Base-by-base conservation (phyloP, 2,113 vertebrate species). In the Apaloderma vittatum region DNA sequence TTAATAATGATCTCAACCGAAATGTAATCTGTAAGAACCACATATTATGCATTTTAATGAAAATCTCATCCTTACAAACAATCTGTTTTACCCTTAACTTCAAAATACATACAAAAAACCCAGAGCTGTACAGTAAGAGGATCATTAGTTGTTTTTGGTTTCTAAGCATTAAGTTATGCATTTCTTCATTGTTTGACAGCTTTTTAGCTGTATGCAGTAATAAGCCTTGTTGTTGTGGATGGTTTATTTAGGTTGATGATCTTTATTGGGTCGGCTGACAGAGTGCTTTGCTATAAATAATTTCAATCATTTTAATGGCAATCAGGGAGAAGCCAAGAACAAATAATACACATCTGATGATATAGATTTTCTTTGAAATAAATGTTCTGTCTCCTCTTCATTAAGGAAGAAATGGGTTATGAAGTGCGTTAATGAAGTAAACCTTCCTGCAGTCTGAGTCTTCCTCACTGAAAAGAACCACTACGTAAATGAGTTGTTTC, bases 351-450 rank as follows among this genome's bases (percentile, higher is more conserved):
- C 15, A 85, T 88, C 81, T 84, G 49, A 91, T 91, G 24, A 24
- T 61, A 89, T 8, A 80, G n/a, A 77, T 85, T 17, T 67, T 59
- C 61, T 86, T 59, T 58, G n/a, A 88, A 94, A 86, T 72, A 62
- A 46, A 52, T 80, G 23, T 51, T 94, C 9, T 71, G 91, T 91
- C 57, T 92, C 26, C 7, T 11, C 26, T 74, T 87, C 72, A 57
- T 95, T 88, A 79, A 68, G 15, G 16, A 90, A 82, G 77, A 92
- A 91, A 87, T 72, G 52, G 43, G 81, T 75, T 90, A 87, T 88
- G 54, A 91, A 93, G 45, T 54, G 46, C 67, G 27, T 43, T 94
- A 95, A 91, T 90, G 90, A 93, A 88, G 36, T 77, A 77, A 93
- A 66, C 1, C 4, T 93, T 77, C 62, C 36, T 77, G 8, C n/a